Evolutionary conservation across 2,888 invertebrate genomes (phyloP).

Genomic region (Troilus luridus): DNA sequence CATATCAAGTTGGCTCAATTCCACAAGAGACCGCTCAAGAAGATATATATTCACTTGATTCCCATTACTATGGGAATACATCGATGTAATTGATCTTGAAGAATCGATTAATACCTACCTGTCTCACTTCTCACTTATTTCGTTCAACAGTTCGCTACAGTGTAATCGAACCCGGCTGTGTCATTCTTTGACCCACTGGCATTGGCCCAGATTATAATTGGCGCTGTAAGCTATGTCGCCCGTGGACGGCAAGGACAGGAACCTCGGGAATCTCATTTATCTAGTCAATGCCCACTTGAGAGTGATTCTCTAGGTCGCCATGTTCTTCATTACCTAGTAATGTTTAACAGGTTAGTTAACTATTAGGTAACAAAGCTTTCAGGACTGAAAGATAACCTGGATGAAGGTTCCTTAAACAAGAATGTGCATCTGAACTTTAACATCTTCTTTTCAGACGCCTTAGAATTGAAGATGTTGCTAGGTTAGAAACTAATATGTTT

Average conservation of each 20-base stretch:
- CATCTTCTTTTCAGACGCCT: too few relatives aligned
- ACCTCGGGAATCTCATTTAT: slow-evolving; percentile 11
- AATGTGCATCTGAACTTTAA: too few relatives aligned
- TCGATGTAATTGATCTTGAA: not conserved
- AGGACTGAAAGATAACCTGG: too few relatives aligned
- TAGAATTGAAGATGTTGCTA: too few relatives aligned
- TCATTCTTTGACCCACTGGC: slow-evolving; percentile 5
- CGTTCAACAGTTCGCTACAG: not conserved
- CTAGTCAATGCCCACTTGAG: not conserved
- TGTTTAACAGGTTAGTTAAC: not conserved
- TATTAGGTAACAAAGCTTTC: not conserved
- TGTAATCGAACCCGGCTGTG: not conserved
- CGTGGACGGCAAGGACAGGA: not conserved
- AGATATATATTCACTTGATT: not conserved
- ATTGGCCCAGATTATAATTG: slow-evolving; percentile 23
- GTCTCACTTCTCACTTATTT: not conserved
- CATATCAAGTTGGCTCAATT: slow-evolving; percentile 6
- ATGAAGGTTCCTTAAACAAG: too few relatives aligned
- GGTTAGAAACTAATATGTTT: too few relatives aligned
- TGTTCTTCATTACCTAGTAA: not conserved
- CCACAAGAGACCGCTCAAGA: not conserved
- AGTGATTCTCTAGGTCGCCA: not conserved
- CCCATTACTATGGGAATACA: not conserved
- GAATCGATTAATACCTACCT: not conserved
- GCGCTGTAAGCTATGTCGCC: not conserved